Evolutionary conservation across 35 echinoderm and acorn worm species (phyloP), one percentile per base, ranked within the genome.

Genomic region (Eucidaris tribuloides): DNA sequence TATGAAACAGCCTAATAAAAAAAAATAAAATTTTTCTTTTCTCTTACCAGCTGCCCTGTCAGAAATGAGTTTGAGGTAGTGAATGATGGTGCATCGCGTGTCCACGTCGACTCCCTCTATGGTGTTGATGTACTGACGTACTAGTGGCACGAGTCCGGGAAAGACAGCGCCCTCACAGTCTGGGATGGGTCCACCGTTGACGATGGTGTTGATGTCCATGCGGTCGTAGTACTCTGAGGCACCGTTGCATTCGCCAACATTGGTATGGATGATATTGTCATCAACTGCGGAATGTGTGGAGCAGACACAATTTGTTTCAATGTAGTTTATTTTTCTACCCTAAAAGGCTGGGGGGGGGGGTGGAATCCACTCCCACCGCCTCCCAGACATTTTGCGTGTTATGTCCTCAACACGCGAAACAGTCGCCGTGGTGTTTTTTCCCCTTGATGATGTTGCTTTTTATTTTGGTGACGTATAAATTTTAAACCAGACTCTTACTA

Each of bases 171-270:
- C 87, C 49, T 77, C n/a, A 6, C 58, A 83, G 2, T 85, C 94
- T 0, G 56, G 59, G 23, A 81, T 45, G 1, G 76, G 61, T 9
- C 96, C 94, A 22, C 96, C 96, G 38, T 99, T 99, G 79, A 99
- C 87, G 42, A 99, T 99, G 7, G 96, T 99, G 59, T 99, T 81
- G 33, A 99, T 90, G 71, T 82, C 82, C 96, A 99, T 99, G 13
- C 86, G 37, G 13, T 78, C 68, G 24, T 74, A 74, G 24, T 64
- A 64, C 48, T 52, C 48, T n/a, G 9, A 11, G 9, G n/a, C n/a
- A n/a, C n/a, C 48, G 9, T 9, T 52, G 48, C 48, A 52, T n/a
- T 9, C n/a, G 9, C 48, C 48, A 52, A 52, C 48, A n/a, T 52
- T 52, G 9, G 48, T 52, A 11, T 9, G 9, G 9, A 52, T 52